Evolutionary conservation across 2,888 invertebrate species (phyloP), one percentile per base, ranked within the genome.

Genomic region (Spatulosminthurus flaviceps): DNA sequence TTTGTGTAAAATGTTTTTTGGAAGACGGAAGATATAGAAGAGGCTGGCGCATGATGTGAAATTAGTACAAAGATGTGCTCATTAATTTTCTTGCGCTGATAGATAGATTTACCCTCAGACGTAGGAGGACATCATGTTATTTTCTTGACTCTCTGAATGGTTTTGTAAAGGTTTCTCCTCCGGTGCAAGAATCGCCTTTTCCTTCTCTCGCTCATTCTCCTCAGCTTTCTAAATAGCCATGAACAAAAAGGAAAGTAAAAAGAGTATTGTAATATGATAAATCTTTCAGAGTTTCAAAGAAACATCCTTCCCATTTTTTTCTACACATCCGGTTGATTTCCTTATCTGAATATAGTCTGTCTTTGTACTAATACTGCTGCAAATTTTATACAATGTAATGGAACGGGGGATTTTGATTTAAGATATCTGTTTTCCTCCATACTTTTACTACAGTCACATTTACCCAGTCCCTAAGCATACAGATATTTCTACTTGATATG

Each of bases 71-170:
- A 64, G 11, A 22, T 24, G 16, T 64, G 64, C n/a, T 22, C 19
- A 26, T 13, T 24, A 24, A 24, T 64, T 64, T 26, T 64, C 64
- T 2, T 64, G 22, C 24, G 22, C 64, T 64, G 24, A 22, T 24
- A 61, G n/a, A n/a, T n/a, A 9, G 42, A 70, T 28, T 41, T 22
- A 19, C 28, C 41, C 70, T 70, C 16, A 70, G 11, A 70, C 41
- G 42, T 21, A 41, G 34, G 70, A 41, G 29, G 70, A 70, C 22
- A 41, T n/a, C 19, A 70, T 70, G 70, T 70, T 64, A 64, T 64
- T 34, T 29, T 70, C 70, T 22, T 41, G 34, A 41, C 29, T 70
- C 41, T 34, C 70, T 5, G 70, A 70, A 70, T 70, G 70, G 22
- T 41, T 70, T 0, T 42, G 21, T 41, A 70, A 19, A 28, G 41